Evolutionary conservation across 2,797 vertebrate species (phyloP), one percentile per base, ranked within the genome.

Genomic region (Triplophysa bombifrons): DNA sequence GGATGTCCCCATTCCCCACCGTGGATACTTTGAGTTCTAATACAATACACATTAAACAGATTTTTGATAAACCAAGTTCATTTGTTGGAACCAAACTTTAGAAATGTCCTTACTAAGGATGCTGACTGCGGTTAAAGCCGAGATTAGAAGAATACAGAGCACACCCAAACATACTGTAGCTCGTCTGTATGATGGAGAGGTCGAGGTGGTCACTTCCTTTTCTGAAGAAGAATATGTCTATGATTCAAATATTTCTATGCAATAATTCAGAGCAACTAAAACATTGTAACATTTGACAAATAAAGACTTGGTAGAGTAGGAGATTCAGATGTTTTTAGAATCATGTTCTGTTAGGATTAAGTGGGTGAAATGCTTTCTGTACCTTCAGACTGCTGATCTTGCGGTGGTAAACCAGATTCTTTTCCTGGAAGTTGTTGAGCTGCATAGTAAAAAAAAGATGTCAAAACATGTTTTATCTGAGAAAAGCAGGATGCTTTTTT

Each of bases 51-150:
- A 41, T 41, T 11, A 41, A 41, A 11, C 41, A 41, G 41, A 11
- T 41, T 48, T 4, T 48, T 48, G 13, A 48, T 14, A 48, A 48
- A 48, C 46, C 46, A 48, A 13, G 46, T 12, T 12, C 11, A 48
- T 48, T 12, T 48, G 13, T 13, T 14, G 46, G 46, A 14, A 12
- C 46, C 34, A 38, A 38, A 38, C 6, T 38, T 38, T 38, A 38
- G 13, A 48, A 48, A 48, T 48, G 46, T 63, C 89, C 92, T 90
- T 72, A 93, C 91, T 65, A 34, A 58, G 74, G 71, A 84, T 5
- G 27, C 2, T 13, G 80, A 91, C 63, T 3, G 22, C 7, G 17
- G 88, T 51, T 58, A 90, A 2, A 16, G 63, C 81, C 11, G 50
- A 84, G 20, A 86, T 3, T 79, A 91, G 68, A 38, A 83, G 0